Evolutionary conservation across 2,797 vertebrate species (phyloP), one percentile per base, ranked within the genome.

Genomic region (Lepilemur ruficaudatus): DNA sequence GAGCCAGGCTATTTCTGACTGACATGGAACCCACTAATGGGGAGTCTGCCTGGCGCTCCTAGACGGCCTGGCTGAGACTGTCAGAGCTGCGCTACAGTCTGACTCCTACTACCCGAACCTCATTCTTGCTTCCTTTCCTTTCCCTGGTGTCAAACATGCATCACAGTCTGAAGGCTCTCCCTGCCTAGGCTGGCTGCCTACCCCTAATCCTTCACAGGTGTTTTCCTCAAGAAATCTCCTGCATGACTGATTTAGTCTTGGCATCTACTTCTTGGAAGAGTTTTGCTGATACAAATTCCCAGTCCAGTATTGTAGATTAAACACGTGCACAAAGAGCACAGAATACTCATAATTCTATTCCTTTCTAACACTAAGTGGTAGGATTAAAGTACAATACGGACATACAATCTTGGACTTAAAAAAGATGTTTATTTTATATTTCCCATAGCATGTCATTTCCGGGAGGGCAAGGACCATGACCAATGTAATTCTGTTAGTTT

Each of bases 301-400:
- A 46, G 63, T 22, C 22, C 32, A 67, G 28, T 32, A 57, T 2
- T 57, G 20, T 25, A 46, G 88, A 52, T 67, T 48, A 96, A 86
- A 63, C 30, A 38, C 48, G 28, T 79, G 22, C 7, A 63, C 50
- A 82, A 46, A 80, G 63, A 88, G 72, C n/a, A 59, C 48, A 67
- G 38, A 70, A 63, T 59, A 28, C 1, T 84, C 32, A 67, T 86
- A 12, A 93, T 89, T 72, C 13, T 30, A 86, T 89, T 69, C 7
- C 28, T 93, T 35, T 67, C 61, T 15, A 97, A 95, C 12, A 73
- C 41, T 81, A 78, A 95, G 46, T 87, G 59, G 41, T 89, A 63
- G 75, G 32, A 89, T 88, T 93, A 96, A 96, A 88, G 25, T 70
- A 94, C 11, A 82, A 82, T 61, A 76, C 32, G n/a, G 61, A 23